A percentile compares a stretch with the other conserved stretches of the same genome.
Evolutionary conservation across 1,140 invertebrate species (phyloP).

Genomic region (Anastatus disparis): DNA sequence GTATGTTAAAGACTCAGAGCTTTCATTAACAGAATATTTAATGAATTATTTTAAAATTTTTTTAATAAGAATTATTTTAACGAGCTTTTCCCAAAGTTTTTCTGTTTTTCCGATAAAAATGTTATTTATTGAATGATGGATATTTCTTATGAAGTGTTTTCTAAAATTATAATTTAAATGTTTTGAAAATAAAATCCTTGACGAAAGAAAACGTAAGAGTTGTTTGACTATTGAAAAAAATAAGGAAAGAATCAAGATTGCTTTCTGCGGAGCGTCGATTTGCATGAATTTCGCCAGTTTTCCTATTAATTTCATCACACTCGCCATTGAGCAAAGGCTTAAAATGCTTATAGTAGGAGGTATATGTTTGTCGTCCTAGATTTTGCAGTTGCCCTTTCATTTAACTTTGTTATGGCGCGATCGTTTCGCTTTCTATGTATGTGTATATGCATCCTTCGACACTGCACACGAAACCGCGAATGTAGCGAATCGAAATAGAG

Average conservation of each 20-base stretch:
- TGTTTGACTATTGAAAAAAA: background rate
- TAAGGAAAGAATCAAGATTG: slow-evolving; percentile 20
- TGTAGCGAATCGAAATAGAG: slow-evolving; percentile 26
- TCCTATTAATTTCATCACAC: slow-evolving; percentile 41
- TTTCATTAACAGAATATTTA: no score
- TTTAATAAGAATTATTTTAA: no score
- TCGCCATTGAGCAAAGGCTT: slow-evolving; percentile 39
- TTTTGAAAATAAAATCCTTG: no score
- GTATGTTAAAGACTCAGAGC: no score
- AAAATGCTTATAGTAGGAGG: slow-evolving; percentile 23
- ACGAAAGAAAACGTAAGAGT: background rate
- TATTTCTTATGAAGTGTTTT: no score
- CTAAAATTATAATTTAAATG: no score
- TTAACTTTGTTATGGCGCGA: slow-evolving; percentile 36
- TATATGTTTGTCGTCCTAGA: slow-evolving; percentile 40
- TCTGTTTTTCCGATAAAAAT: no score
- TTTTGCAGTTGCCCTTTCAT: slow-evolving; percentile 40
- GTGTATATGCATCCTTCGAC: background rate
- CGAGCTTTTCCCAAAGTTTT: no score
- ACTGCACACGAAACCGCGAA: background rate
- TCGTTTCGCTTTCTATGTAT: background rate
- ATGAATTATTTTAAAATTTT: no score
- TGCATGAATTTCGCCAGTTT: slow-evolving; percentile 43
- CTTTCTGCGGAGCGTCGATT: slow-evolving; percentile 22
- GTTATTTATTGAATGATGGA: no score